Base-by-base conservation (phyloP, 23 tunicate genomes). In the Aplidium turbinatum region DNA sequence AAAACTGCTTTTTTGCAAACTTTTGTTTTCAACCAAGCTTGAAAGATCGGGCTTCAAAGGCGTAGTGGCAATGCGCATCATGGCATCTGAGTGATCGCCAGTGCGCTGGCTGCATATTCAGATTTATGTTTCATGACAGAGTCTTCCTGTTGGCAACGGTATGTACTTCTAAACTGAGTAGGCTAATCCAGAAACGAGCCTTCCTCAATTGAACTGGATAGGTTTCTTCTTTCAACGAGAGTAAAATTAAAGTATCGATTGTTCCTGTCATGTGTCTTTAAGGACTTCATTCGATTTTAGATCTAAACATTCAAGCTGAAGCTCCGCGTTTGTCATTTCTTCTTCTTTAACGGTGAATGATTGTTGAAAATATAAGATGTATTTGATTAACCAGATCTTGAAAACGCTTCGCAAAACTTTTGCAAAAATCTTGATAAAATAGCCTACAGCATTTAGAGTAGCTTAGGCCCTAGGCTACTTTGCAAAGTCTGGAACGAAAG, bases 41-140 rank as follows among this genome's bases (percentile, higher is more conserved):
- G 48, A 42, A 42, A 42, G 13, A 42, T 42, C 13, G 48, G 48
- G 13, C 48, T 42, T 42, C 48, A 42, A 42, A 9, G 48, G 48
- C 48, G 48, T 42, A 42, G 48, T 42, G 48, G 48, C 48, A 42
- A 42, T 42, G 48, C 48, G 48, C 48, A 42, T 42, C 13, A 42
- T 42, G 9, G 48, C 48, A 42, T 42, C 48, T 42, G 13, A 42
- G 48, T 42, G 48, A 9, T 13, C 48, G 48, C 13, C 13, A 13
- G 48, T 42, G 48, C 9, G 48, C 48, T 42, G 48, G 13, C 48
- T 42, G 48, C 48, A 13, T 13, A 42, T 42, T 42, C 13, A 42
- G 48, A 42, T 42, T 42, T 42, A 42, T 42, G 48, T 42, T 42
- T 42, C 48, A 42, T 42, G 9, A 42, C 48, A 42, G 48, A 42